These are phyloP conservation scores for Holothuria scabra DNA, from an alignment of 53 echinoderm and acorn worm species.

Conservation along the genomic window DNA sequence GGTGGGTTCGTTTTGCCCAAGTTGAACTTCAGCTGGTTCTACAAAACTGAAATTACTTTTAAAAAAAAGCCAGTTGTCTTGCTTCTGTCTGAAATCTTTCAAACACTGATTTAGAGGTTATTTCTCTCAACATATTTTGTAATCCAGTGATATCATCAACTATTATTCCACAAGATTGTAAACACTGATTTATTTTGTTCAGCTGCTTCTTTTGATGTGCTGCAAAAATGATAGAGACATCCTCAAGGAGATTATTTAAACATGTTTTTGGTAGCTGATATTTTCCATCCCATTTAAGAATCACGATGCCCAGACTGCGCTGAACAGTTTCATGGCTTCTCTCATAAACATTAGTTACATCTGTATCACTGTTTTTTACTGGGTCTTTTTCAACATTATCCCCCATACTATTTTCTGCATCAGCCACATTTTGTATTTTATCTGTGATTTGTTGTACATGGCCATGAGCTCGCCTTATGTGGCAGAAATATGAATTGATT, in stretches of 20 bases:
- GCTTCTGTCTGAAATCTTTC: constrained; percentile 2
- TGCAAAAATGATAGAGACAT: neutral
- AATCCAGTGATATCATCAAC: constrained; percentile 1
- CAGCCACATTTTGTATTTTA: neutral
- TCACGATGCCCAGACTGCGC: neutral
- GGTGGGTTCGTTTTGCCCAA: constrained; percentile 31
- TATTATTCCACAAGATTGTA: neutral
- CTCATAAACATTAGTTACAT: too few species aligned
- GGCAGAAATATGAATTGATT: constrained; percentile 11
- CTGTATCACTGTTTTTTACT: neutral
- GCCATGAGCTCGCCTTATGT: constrained; percentile 10
- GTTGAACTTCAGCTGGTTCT: constrained; percentile 49
- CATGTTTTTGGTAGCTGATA: constrained; percentile 30
- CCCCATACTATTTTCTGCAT: neutral
- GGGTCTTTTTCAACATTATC: neutral
- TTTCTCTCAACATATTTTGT: neutral
- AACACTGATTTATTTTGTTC: neutral
- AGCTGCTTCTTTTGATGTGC: neutral
- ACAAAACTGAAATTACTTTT: constrained; percentile 43
- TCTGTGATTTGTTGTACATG: neutral
- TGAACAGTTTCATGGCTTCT: neutral
- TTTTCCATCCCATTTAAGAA: constrained; percentile 21
- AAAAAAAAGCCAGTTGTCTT: constrained; percentile 2
- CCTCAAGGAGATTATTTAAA: neutral
- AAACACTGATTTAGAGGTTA: neutral